Evolutionary conservation across 2,797 vertebrate genomes (phyloP).

Genomic region (Gadopsis marmoratus): DNA sequence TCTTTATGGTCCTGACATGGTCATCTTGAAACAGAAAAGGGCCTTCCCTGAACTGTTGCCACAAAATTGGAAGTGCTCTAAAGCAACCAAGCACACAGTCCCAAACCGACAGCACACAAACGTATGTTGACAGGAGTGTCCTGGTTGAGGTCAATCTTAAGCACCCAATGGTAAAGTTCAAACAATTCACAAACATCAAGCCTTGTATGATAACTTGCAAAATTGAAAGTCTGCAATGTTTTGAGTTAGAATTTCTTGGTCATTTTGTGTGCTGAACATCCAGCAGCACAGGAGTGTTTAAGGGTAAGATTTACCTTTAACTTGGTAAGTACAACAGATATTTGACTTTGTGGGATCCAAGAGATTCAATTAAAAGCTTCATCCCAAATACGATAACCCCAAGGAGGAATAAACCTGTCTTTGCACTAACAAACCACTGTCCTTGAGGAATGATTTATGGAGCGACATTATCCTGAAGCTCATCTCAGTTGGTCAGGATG

Average conservation of each 20-base stretch:
- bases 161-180: too few relatives aligned
- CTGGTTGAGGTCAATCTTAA: background rate
- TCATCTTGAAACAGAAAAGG: background rate
- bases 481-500: constrained; percentile 21
- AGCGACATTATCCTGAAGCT: constrained; percentile 28
- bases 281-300: background rate
- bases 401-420: constrained; percentile 11
- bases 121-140: background rate
- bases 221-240: too few relatives aligned
- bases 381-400: background rate
- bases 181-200: background rate
- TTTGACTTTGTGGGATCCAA: constrained; percentile 9
- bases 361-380: constrained; percentile 42
- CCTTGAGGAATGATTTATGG: constrained; percentile 53
- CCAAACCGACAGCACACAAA: background rate
- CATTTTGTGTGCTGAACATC: background rate
- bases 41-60: background rate
- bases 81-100: background rate
- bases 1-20: background rate
- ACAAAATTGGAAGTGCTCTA: background rate
- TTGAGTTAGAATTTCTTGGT: background rate
- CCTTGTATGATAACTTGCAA: background rate
- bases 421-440: constrained; percentile 26
- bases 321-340: background rate
- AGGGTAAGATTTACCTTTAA: background rate